Percentiles rank a stretch among this genome's conserved stretches.
These are phyloP conservation scores for Synanthedon andrenaeformis DNA, from an alignment of 2,888 invertebrate species.

Conservation along the genomic window DNA sequence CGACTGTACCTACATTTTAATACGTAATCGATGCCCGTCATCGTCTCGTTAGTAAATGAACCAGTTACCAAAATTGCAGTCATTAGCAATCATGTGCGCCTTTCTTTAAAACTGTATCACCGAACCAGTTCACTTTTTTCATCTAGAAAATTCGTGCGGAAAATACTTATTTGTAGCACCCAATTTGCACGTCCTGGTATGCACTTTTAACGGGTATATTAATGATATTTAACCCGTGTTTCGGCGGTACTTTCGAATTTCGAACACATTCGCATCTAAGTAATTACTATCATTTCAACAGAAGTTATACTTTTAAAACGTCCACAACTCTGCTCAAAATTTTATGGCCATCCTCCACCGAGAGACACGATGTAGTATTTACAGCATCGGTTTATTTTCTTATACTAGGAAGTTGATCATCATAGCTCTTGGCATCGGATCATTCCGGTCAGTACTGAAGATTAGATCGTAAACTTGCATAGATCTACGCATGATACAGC, in stretches of 20 bases:
- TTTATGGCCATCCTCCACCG: no score
- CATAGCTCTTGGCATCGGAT: constrained; percentile 15
- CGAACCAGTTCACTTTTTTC: constrained; percentile 33
- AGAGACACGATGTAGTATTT: no score
- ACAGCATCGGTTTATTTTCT: neutral
- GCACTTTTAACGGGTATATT: neutral
- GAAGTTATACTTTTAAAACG: no score
- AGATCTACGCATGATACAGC: constrained; percentile 10
- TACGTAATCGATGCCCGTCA: constrained; percentile 37
- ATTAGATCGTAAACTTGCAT: constrained; percentile 29
- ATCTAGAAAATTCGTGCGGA: neutral
- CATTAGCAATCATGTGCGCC: constrained; percentile 38
- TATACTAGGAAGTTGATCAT: neutral
- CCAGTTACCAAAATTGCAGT: constrained; percentile 48
- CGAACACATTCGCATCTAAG: neutral
- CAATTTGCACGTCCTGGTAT: neutral
- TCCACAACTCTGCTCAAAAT: no score
- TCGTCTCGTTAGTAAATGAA: constrained; percentile 36
- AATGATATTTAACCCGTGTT: neutral
- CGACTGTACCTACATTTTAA: constrained; percentile 16
- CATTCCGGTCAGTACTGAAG: constrained; percentile 10
- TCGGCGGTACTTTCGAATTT: neutral
- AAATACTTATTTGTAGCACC: neutral
- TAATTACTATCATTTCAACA: neutral
- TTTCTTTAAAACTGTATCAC: constrained; percentile 45